These are phyloP conservation scores for Tapirus indicus DNA, from an alignment of 2,797 vertebrate genomes.

Conservation along the genomic window DNA sequence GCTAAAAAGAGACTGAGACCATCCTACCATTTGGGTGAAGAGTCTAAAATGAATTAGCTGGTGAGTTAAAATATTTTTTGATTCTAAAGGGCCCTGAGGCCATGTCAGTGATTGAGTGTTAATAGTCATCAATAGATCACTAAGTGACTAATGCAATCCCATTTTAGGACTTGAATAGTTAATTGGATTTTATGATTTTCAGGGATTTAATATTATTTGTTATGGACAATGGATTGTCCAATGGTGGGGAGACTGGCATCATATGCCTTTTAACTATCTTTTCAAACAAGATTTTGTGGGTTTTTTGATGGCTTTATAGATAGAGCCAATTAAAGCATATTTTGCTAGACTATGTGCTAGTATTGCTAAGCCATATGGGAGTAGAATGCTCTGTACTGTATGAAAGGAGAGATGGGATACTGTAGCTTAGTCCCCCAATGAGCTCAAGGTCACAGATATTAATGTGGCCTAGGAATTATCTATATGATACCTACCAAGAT, in stretches of 20 bases:
- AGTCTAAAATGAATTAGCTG: slow-evolving; percentile 12
- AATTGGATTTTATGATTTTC: slow-evolving; percentile 39
- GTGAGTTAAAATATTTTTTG: slow-evolving; percentile 50
- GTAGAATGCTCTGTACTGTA: not conserved
- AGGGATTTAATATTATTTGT: slow-evolving; percentile 35
- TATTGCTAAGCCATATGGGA: not conserved
- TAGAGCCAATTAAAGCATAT: not conserved
- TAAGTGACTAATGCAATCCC: slow-evolving; percentile 7
- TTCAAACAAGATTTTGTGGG: slow-evolving; percentile 5
- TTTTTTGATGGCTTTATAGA: slow-evolving; percentile 19
- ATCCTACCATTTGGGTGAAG: not conserved
- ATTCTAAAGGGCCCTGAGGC: not conserved
- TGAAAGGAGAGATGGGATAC: not conserved
- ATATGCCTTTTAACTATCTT: not conserved
- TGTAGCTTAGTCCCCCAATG: not conserved
- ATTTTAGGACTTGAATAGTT: slow-evolving; percentile 35
- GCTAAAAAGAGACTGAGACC: not conserved
- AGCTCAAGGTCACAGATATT: not conserved
- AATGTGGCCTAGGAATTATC: not conserved
- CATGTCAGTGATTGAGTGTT: not conserved
- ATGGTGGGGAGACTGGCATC: not conserved
- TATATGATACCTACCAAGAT: not conserved
- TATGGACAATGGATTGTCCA: not conserved
- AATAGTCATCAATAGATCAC: not conserved
- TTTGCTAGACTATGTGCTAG: not conserved